These are phyloP conservation scores for Samia ricini DNA, from an alignment of 1,140 invertebrate species.

Conservation along the genomic window DNA sequence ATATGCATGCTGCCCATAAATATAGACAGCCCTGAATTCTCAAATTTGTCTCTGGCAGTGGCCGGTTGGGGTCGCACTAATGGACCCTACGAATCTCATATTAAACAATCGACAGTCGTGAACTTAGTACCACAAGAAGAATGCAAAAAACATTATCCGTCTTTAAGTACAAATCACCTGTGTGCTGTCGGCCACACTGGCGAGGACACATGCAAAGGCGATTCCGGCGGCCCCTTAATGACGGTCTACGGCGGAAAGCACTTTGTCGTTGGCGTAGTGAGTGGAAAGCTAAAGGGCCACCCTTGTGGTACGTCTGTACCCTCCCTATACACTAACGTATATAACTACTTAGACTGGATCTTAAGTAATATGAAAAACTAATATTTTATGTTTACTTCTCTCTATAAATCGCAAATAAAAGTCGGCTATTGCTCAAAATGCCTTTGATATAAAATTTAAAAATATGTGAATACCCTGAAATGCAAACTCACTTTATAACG, in stretches of 20 bases:
- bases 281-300: constrained; percentile 57
- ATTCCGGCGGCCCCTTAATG: constrained; percentile 66
- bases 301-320: constrained; percentile 61
- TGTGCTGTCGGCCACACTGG: constrained; percentile 57
- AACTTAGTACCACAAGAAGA: constrained; percentile 49
- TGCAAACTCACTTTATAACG: background rate
- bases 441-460: background rate
- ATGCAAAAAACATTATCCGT: constrained; percentile 44
- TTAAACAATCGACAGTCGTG: constrained; percentile 61
- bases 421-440: too few relatives aligned
- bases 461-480: background rate
- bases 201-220: constrained; percentile 64
- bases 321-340: constrained; percentile 63
- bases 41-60: constrained; percentile 49
- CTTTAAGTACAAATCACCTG: constrained; percentile 40
- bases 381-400: constrained; percentile 5
- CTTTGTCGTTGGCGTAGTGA: constrained; percentile 56
- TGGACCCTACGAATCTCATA: constrained; percentile 34
- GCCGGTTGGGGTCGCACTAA: constrained; percentile 60
- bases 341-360: constrained; percentile 60
- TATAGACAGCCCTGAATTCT: constrained; percentile 48
- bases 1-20: constrained; percentile 58
- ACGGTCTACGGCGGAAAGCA: constrained; percentile 50
- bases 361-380: constrained; percentile 39
- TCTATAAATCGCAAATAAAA: background rate